Conservation (phyloP, 2,797 vertebrate species). For the Cryptoprocta ferox region DNA sequence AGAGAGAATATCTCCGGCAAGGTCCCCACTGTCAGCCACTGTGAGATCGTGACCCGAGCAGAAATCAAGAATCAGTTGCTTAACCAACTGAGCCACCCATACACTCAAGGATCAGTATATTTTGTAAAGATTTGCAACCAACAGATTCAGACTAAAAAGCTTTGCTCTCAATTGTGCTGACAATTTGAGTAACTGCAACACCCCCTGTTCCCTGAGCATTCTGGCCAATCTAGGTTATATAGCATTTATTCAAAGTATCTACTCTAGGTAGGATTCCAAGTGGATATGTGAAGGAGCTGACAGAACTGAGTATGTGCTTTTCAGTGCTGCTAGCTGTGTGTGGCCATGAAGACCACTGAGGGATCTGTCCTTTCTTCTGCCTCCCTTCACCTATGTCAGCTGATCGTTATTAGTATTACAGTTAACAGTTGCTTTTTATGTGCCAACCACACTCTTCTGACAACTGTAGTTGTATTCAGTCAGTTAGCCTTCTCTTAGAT, state of each 20-base stretch:
- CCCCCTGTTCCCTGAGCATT: constrained; percentile 5
- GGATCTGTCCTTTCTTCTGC: not conserved
- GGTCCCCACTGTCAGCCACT: too few relatives aligned
- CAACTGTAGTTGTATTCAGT: not conserved
- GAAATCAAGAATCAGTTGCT: too few relatives aligned
- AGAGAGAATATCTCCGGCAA: too few relatives aligned
- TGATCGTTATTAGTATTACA: not conserved
- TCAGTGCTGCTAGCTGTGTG: not conserved
- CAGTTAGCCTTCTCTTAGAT: not conserved
- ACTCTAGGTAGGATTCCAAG: not conserved
- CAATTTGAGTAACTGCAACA: constrained; percentile 36
- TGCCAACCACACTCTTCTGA: not conserved
- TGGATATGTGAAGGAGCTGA: not conserved
- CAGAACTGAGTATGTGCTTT: not conserved
- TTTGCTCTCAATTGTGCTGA: constrained; percentile 47
- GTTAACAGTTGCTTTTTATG: not conserved
- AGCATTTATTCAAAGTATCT: constrained; percentile 52
- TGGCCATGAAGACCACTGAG: not conserved
- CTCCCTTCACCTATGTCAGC: not conserved
- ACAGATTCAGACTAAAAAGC: constrained; percentile 32
- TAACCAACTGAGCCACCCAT: too few relatives aligned
- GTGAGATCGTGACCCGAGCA: too few relatives aligned
- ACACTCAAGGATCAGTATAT: not conserved
- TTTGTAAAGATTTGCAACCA: constrained; percentile 41
- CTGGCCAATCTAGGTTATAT: not conserved